Evolutionary conservation across 2,888 invertebrate species (phyloP).

Genomic region (Pristionchus entomophagus): DNA sequence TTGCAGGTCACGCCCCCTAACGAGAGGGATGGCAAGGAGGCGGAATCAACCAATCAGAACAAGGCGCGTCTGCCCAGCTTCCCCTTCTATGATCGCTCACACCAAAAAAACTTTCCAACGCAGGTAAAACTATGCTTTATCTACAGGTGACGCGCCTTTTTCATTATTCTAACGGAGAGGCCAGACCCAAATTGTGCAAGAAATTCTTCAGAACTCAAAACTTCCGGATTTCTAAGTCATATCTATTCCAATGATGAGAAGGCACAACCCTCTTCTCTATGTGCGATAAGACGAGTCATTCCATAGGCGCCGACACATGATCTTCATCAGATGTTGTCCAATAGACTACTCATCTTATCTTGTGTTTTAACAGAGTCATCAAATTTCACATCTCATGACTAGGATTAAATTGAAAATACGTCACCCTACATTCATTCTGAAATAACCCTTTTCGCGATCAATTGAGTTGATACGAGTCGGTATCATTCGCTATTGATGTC

Average conservation of each 20-base stretch:
- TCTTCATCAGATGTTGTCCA: neutral
- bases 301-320: neutral
- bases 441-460: neutral
- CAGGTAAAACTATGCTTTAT: too few relatives aligned
- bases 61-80: too few relatives aligned
- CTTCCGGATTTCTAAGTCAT: too few relatives aligned
- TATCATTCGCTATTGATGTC: slow-evolving; percentile 4
- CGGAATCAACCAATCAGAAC: too few relatives aligned
- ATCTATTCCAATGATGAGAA: too few relatives aligned
- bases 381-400: neutral
- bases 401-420: neutral
- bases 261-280: neutral
- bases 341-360: slow-evolving; percentile 5
- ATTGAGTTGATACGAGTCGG: neutral
- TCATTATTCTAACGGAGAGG: neutral
- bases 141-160: neutral
- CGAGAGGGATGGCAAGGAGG: too few relatives aligned
- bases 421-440: neutral
- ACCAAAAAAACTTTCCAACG: too few relatives aligned
- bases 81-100: too few relatives aligned
- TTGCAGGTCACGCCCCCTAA: too few relatives aligned
- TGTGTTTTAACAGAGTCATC: neutral
- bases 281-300: neutral
- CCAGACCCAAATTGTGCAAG: too few relatives aligned
- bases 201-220: too few relatives aligned